Evolutionary conservation across 2,113 vertebrate species (phyloP).

Genomic region (Xiphias gladius): DNA sequence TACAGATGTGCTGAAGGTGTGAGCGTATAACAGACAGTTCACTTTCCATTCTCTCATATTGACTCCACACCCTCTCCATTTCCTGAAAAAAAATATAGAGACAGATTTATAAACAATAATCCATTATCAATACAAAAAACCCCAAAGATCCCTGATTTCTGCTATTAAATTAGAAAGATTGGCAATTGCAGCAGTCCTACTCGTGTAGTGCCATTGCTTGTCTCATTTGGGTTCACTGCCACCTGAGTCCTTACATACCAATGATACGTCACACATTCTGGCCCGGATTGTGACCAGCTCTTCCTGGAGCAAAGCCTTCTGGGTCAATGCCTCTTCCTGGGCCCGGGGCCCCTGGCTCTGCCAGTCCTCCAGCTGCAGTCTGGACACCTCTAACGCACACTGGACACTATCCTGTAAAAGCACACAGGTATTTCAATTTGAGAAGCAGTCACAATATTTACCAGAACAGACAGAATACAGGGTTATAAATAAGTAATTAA

Average conservation of each 20-base stretch:
- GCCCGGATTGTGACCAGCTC: constrained; percentile 90
- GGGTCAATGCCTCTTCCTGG: constrained; percentile 82
- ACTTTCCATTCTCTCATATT: constrained; percentile 89
- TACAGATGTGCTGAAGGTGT: constrained; percentile 89
- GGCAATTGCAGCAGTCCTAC: neutral
- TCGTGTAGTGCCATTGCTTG: neutral
- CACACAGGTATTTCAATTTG: neutral
- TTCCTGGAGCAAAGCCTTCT: constrained; percentile 90
- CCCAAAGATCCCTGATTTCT: neutral
- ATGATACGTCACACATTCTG: constrained; percentile 88
- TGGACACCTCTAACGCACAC: constrained; percentile 87
- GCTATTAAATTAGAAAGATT: neutral
- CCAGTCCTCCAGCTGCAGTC: constrained; percentile 85
- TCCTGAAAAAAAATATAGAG: constrained; percentile 78
- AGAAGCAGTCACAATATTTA: neutral
- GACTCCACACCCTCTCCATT: constrained; percentile 88
- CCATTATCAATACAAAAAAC: neutral
- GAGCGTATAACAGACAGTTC: constrained; percentile 89
- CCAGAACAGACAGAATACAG: neutral
- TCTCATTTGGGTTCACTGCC: neutral
- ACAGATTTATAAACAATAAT: constrained; percentile 67
- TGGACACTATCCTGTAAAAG: constrained; percentile 87
- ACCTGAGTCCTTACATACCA: constrained; percentile 75
- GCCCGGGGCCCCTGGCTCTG: constrained; percentile 61
- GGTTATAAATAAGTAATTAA: neutral